Conservation (phyloP, 1,140 invertebrate genomes). For the Eubasilissa regina region DNA sequence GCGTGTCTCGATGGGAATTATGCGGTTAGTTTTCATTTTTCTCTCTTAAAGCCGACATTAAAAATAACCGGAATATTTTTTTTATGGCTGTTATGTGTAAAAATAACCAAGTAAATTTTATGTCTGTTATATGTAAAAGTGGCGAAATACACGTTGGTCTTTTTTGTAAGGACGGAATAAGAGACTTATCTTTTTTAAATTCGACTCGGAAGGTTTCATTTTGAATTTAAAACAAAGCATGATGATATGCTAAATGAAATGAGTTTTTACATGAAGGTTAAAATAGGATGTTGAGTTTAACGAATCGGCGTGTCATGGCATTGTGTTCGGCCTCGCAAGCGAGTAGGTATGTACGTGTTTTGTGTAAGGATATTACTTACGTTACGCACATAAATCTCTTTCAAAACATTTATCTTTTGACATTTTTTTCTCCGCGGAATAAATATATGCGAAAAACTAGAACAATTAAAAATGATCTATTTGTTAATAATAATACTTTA, state of each 20-base stretch:
- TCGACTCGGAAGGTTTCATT: background rate
- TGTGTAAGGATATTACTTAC: background rate
- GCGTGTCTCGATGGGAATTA: too few species aligned
- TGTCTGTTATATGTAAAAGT: background rate
- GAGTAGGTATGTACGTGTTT: too few species aligned
- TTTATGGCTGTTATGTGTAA: slow-evolving; percentile 4
- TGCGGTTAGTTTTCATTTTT: too few species aligned
- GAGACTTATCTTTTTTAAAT: background rate
- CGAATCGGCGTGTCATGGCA: background rate
- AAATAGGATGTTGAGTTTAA: background rate
- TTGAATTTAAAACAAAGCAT: background rate
- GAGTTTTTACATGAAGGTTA: background rate
- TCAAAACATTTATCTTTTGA: background rate
- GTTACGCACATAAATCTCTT: background rate
- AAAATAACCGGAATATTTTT: too few species aligned
- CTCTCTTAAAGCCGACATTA: background rate
- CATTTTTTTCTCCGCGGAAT: too few species aligned
- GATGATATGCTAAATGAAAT: too few species aligned
- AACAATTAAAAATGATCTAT: too few species aligned
- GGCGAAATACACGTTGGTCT: background rate
- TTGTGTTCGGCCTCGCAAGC: slow-evolving; percentile 7
- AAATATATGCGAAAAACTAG: too few species aligned
- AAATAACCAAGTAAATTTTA: background rate
- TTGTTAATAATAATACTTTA: too few species aligned
- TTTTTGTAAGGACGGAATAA: background rate